Base-by-base conservation (phyloP, 2,888 invertebrate genomes). In the Phasia obesa region DNA sequence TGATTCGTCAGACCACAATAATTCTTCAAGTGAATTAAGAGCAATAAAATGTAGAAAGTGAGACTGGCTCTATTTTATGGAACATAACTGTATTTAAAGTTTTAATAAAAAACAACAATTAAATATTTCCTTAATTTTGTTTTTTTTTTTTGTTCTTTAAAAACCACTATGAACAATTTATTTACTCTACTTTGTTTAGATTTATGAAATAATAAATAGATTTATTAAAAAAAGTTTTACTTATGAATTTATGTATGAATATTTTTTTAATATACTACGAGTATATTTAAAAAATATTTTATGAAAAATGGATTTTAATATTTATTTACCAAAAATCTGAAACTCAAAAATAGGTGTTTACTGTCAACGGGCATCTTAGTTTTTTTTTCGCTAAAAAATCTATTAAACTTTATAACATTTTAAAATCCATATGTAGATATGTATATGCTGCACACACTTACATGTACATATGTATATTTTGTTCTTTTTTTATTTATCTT, bases 361-460 rank as follows among this genome's bases (percentile, higher is more conserved):
- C 57, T 78, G 69, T 78, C 69, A 83, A 21, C 57, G 42, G 21
- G n/a, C 42, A 57, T 70, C 35, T 74, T 78, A 69, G 70, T 51
- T 64, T 7, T 4, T 67, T 57, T 51, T 11, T 64, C 19, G 31
- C 42, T 31, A 21, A 23, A 60, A 78, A 83, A 75, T 70, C 78
- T 78, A 75, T 83, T 75, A 78, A 74, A 70, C 21, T 83, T 78
- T 75, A 83, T 83, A 75, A 60, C 64, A 75, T 75, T 78, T 78
- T 75, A 35, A 74, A 77, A 82, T 31, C 6, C 31, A 35, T 0
- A 35, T 1, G 27, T 27, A 3, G 27, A 27, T 4, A 27, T 4
- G 27, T 27, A 4, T 4, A 27, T 6, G 6, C 27, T 4, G 27
- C 6, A 27, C 6, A 35, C 11, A 35, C 35, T 31, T 31, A 11